Evolutionary conservation across 1,140 invertebrate species (phyloP), one percentile per base, ranked within the genome.

Genomic region (Caerostris darwini): DNA sequence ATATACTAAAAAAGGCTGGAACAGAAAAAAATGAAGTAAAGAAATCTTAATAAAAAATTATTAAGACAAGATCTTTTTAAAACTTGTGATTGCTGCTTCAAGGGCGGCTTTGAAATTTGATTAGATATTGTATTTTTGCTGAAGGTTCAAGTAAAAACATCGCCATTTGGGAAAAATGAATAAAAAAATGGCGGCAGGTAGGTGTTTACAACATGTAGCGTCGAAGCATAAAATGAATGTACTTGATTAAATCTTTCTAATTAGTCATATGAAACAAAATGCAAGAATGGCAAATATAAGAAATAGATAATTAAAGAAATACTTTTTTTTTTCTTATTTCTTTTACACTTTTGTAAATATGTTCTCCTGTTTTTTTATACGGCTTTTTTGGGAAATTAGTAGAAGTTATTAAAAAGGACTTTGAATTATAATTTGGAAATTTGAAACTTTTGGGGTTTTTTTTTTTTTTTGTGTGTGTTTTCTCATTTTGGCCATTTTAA

Each of bases 51-150:
- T 77, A 5, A 77, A 77, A 67, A 81, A 81, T 34, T 53, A 81
- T 81, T 17, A 81, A 53, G 71, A 81, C 19, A 81, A 81, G 19
- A 53, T 81, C 71, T 81, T 81, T 81, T 81, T 81, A 81, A 81
- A n/a, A 53, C 19, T 19, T 19, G 19, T 81, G 71, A 81, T 81
- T 81, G 71, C 50, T 19, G n/a, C 50, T 81, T 81, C 71, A 19
- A 53, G 19, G 19, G 71, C 7, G 3, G 71, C 71, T 81, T 81
- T 81, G 71, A 81, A 81, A 81, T 81, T 81, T 81, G 71, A 81
- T 81, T 81, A 81, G 71, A 81, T 81, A 81, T 81, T 81, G 71
- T 50, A 81, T 81, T 81, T 53, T 81, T 81, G 71, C 71, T 50
- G 71, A 50, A 64, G 71, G 50, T 53, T 12, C 50, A 50, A 81